Evolutionary conservation across 1,140 invertebrate genomes (phyloP).

Genomic region (Drosophila ohnishii): DNA sequence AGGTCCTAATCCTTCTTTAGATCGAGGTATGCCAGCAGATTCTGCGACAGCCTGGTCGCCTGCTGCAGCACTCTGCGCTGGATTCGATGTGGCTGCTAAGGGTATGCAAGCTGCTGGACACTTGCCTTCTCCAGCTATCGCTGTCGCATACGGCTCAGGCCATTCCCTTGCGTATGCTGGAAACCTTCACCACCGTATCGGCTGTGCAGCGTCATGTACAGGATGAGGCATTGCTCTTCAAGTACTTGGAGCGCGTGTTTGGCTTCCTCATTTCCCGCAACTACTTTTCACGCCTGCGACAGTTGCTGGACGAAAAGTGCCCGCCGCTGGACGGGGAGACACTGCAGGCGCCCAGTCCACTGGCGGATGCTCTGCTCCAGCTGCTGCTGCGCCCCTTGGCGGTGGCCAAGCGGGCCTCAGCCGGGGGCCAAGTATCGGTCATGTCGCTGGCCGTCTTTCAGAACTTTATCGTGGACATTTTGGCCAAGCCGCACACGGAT

Average conservation of each 20-base stretch:
- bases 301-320: slow-evolving; percentile 88
- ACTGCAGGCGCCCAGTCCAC: slow-evolving; percentile 88
- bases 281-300: slow-evolving; percentile 90
- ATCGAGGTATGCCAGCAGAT: slow-evolving; percentile 79
- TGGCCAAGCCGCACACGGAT: slow-evolving; percentile 84
- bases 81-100: slow-evolving; percentile 71
- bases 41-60: slow-evolving; percentile 58
- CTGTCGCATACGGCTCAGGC: slow-evolving; percentile 84
- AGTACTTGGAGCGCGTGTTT: slow-evolving; percentile 83
- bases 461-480: slow-evolving; percentile 84
- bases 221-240: slow-evolving; percentile 82
- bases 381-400: slow-evolving; percentile 90
- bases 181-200: slow-evolving; percentile 88
- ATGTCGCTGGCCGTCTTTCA: slow-evolving; percentile 54
- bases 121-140: slow-evolving; percentile 71
- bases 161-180: slow-evolving; percentile 90
- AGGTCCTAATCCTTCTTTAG: slow-evolving; percentile 33
- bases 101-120: slow-evolving; percentile 67
- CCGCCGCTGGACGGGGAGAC: slow-evolving; percentile 89
- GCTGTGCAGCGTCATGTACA: slow-evolving; percentile 84
- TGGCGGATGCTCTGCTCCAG: slow-evolving; percentile 89
- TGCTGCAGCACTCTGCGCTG: slow-evolving; percentile 63
- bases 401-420: slow-evolving; percentile 41
- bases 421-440: slow-evolving; percentile 23
- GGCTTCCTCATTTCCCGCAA: slow-evolving; percentile 83